Evolutionary conservation across 2,888 invertebrate species (phyloP), one percentile per base, ranked within the genome.

Genomic region (Cryptocephalus moraei): DNA sequence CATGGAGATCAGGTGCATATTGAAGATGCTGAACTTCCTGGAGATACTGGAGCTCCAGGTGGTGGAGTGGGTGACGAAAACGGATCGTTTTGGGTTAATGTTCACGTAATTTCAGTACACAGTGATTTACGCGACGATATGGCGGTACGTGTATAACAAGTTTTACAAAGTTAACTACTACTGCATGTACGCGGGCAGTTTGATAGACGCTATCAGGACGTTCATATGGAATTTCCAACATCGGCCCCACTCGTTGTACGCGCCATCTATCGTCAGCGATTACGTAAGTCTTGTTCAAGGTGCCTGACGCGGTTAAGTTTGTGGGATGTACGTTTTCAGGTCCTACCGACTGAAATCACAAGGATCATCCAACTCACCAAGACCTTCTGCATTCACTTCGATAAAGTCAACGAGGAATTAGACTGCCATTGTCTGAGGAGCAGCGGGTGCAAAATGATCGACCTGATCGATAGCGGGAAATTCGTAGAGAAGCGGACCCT

Each of bases 171-270:
- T 56, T 1, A 49, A 49, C 9, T 57, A 48, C 36, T 43, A 51
- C 8, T 64, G 65, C 49, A 64, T 68, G 64, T 67, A 67, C 49
- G 66, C 53, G 8, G 68, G 68, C 12, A 48, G 55, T 9, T 55
- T 68, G 11, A 53, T 68, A 11, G 68, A 68, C 41, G 48, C 55
- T 2, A 59, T 61, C 49, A 49, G 60, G 32, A 49, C 14, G 8
- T 62, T 67, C 41, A 49, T 67, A 8, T 50, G 56, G 48, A 60
- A 62, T 50, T 66, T 65, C 47, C 40, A 56, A 1, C 56, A 56
- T 11, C 53, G 49, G 42, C 67, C 67, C 0, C 56, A 62, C 43
- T 50, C 56, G 38, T 55, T 66, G 9, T 66, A 65, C 44, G 54
- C 54, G 4, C 54, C 62, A 6, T 56, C 59, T 11, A 57, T 66